These are phyloP conservation scores for Euura lappo DNA, from an alignment of 1,140 invertebrate genomes.

Conservation along the genomic window DNA sequence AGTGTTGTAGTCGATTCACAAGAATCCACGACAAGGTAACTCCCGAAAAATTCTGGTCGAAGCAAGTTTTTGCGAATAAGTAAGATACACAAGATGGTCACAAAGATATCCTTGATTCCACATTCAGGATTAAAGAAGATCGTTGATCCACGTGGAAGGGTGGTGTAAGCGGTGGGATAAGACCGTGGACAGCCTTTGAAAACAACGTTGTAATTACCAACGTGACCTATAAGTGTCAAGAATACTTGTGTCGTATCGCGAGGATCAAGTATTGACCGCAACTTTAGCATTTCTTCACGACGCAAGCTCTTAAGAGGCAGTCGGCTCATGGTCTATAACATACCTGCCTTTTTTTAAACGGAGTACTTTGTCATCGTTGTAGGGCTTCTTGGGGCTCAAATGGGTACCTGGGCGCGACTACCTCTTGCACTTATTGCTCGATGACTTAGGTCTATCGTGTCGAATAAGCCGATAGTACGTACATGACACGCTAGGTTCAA, in stretches of 20 bases:
- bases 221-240: not conserved
- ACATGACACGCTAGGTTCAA: not conserved
- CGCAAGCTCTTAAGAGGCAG: not conserved
- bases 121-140: no score
- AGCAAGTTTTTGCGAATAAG: no score
- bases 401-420: not conserved
- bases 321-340: not conserved
- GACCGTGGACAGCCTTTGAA: not conserved
- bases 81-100: no score
- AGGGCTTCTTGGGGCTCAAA: not conserved
- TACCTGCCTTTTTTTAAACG: not conserved
- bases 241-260: not conserved
- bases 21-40: no score
- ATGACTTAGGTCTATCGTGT: slow-evolving; percentile 1
- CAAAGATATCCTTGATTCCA: no score
- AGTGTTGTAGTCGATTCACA: no score
- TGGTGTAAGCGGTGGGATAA: no score
- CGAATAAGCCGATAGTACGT: not conserved
- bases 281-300: not conserved
- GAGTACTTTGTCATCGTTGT: not conserved
- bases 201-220: slow-evolving; percentile 1
- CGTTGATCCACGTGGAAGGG: no score
- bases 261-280: not conserved
- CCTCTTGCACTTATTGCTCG: slow-evolving; percentile 6
- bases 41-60: no score